Evolutionary conservation across 2,797 vertebrate genomes (phyloP), one percentile per base, ranked within the genome.

Genomic region (Spinibarbus caldwelli): DNA sequence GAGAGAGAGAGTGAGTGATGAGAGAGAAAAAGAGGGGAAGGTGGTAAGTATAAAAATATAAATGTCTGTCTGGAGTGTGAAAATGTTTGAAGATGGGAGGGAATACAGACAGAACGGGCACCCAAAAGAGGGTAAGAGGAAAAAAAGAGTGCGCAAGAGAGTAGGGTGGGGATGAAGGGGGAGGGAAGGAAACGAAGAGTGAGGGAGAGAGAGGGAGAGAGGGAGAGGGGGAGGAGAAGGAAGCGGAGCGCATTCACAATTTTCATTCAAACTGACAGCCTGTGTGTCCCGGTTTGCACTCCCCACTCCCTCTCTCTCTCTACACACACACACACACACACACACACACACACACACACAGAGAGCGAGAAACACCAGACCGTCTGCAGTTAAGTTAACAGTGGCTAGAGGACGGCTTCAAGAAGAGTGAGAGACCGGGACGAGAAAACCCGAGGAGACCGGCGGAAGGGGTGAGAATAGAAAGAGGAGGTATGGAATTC

Each of bases 261-360:
- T 93, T 95, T 95, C 94, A 95, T 95, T 95, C 94, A 95, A 93
- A 95, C 92, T 94, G 93, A 95, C 93, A 93, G 93, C 89, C 92
- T 93, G 93, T 89, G 89, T 94, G 93, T 95, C 94, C 93, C 93
- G 93, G 93, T 92, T 92, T 95, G 93, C 93, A 93, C 93, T 93
- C 92, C 83, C 87, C 88, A 89, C 85, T 87, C 88, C 88, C 89
- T 87, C 87, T 38, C 83, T 54, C 79, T 43, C 49, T 1, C 9
- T 12, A 45, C 38, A 57, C 62, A 45, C 52, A 31, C 80, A 66
- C 78, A 71, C 45, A 52, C 83, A 80, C 80, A 82, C n/a, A n/a
- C n/a, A n/a, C n/a, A n/a, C n/a, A n/a, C n/a, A n/a, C n/a, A n/a
- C n/a, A n/a, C 86, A 82, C 86, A 59, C 86, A 78, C 76, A 79